Evolutionary conservation across 1,140 invertebrate genomes (phyloP), one percentile per base, ranked within the genome.

Genomic region (Drosophila eugracilis): DNA sequence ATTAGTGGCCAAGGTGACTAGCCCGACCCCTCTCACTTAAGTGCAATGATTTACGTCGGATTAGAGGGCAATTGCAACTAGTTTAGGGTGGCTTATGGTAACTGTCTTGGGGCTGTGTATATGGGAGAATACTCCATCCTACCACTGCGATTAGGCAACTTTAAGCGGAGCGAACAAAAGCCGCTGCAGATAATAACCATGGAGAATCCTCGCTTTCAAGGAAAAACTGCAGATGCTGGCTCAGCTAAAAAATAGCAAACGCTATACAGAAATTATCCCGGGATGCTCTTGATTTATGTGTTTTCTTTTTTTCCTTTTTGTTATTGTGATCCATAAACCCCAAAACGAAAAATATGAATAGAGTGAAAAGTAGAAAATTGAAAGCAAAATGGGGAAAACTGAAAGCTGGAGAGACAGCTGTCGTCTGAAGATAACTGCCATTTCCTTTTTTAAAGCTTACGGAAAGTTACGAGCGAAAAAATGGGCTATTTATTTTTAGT

Each of bases 241-340:
- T 79, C 75, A 83, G 71, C 80, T 24, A 39, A 65, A 67, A 78
- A 72, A 75, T 39, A 10, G 44, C 30, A 53, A 47, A 50, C 34
- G 52, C 63, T 22, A 72, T 34, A 66, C 48, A 60, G 44, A 83
- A 84, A 84, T 85, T 84, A 79, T 85, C 47, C 67, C 36, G 45
- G 63, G 36, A 62, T 50, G 59, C 63, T 75, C 37, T 44, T 85
- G 81, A 85, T 85, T 85, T 85, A 85, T 85, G 77, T 77, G n/a
- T n/a, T n/a, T n/a, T n/a, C n/a, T n/a, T n/a, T n/a, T n/a, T n/a
- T n/a, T n/a, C n/a, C n/a, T n/a, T 86, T 86, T 77, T 85, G 81
- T 85, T 85, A 85, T 85, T 86, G 77, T 81, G 76, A 81, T 85
- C 48, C 72, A 74, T 77, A 77, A 85, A 71, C 65, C 59, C 36